These are phyloP conservation scores for Danio kyathit DNA, from an alignment of 2,797 vertebrate genomes.

Conservation along the genomic window DNA sequence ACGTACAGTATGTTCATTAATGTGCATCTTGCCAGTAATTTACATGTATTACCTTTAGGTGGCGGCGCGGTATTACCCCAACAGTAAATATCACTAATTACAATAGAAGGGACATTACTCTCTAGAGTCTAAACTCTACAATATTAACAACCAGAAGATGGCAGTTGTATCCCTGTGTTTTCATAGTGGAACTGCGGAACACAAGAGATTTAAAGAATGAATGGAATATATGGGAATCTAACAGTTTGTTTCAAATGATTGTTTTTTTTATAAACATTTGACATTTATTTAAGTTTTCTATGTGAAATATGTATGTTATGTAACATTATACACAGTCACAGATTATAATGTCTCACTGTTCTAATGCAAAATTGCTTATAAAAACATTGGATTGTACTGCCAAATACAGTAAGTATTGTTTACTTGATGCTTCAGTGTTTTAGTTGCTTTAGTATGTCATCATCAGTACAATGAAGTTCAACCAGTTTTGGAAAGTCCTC, in stretches of 20 bases:
- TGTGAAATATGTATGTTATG: neutral
- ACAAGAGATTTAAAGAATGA: neutral
- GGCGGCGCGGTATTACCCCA: too few relatives aligned
- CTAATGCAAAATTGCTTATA: neutral
- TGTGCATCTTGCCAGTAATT: too few relatives aligned
- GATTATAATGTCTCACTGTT: neutral
- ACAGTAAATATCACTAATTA: too few relatives aligned
- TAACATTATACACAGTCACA: neutral
- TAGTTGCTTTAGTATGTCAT: neutral
- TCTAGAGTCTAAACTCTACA: too few relatives aligned
- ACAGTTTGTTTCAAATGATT: neutral
- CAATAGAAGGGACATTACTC: too few relatives aligned
- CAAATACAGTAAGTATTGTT: too few relatives aligned
- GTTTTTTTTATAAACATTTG: neutral
- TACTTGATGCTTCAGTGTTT: neutral
- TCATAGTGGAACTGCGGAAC: neutral
- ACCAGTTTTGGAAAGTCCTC: slow-evolving; percentile 18
- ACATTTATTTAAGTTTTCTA: neutral
- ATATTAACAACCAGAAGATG: too few relatives aligned
- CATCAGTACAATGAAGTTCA: neutral
- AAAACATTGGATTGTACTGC: neutral
- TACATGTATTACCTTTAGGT: too few relatives aligned
- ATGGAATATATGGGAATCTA: neutral
- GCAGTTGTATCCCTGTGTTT: too few relatives aligned
- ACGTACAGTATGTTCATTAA: too few relatives aligned